Percentiles rank a stretch among this genome's conserved stretches.
These are phyloP conservation scores for Pseudococcus jackbeardsleyi DNA, from an alignment of 2,888 invertebrate species.

Conservation along the genomic window DNA sequence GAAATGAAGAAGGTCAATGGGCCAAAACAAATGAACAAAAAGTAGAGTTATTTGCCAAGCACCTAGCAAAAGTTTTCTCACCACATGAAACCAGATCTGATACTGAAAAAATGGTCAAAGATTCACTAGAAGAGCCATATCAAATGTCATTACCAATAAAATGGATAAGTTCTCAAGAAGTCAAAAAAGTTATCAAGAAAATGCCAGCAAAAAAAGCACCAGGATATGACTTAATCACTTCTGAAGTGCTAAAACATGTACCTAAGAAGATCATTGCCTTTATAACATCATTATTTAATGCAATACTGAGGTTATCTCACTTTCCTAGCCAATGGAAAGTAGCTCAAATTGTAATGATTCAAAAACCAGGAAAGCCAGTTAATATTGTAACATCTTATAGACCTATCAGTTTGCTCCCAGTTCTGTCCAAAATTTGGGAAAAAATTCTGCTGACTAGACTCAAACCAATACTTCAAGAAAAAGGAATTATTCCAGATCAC, in stretches of 20 bases:
- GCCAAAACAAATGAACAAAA: neutral
- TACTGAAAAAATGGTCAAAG: neutral
- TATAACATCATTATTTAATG: constrained; percentile 21
- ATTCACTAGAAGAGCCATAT: neutral
- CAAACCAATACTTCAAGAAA: neutral
- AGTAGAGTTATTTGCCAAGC: neutral
- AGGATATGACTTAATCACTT: constrained; percentile 45
- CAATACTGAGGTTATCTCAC: neutral
- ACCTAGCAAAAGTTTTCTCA: neutral
- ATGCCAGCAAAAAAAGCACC: constrained; percentile 53
- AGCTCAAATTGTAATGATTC: neutral
- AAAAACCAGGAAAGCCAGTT: constrained; percentile 19
- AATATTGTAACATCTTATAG: neutral
- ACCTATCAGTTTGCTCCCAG: constrained; percentile 16
- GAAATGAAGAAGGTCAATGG: constrained; percentile 9
- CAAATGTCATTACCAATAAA: neutral
- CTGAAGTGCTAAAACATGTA: too few species aligned
- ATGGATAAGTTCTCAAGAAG: neutral
- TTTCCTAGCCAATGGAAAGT: constrained; percentile 38
- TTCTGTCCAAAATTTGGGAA: constrained; percentile 11
- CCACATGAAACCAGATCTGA: neutral
- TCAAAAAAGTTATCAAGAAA: too few species aligned
- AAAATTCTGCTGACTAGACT: constrained; percentile 10
- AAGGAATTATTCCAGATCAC: neutral
- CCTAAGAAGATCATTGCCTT: constrained; percentile 3